These are phyloP conservation scores for Speoplatyrhinus poulsoni DNA, from an alignment of 2,113 vertebrate species.

Conservation along the genomic window DNA sequence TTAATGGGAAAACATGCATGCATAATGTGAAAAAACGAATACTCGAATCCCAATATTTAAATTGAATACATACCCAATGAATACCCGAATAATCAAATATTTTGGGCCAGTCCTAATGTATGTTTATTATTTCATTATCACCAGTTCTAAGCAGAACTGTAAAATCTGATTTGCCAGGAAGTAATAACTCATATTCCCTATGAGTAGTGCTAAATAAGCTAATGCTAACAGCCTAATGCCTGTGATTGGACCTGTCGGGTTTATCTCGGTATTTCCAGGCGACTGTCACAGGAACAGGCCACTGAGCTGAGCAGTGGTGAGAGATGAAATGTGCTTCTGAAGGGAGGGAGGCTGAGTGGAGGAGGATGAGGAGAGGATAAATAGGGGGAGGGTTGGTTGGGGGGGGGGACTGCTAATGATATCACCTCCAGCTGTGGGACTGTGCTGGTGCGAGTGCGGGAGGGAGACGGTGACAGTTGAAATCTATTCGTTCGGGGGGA, in stretches of 20 bases:
- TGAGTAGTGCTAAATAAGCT: no score
- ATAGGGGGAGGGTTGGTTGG: slow-evolving; percentile 28
- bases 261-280: neutral
- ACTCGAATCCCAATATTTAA: no score
- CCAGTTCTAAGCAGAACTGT: neutral
- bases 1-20: no score
- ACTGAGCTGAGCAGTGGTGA: slow-evolving; percentile 25
- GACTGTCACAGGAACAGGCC: slow-evolving; percentile 4
- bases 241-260: no score
- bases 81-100: no score
- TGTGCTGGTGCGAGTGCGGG: slow-evolving; percentile 38
- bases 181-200: neutral
- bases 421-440: slow-evolving; percentile 74
- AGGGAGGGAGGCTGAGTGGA: slow-evolving; percentile 34
- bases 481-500: slow-evolving; percentile 22
- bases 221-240: no score
- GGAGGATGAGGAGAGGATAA: slow-evolving; percentile 43
- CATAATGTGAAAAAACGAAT: no score
- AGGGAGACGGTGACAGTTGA: slow-evolving; percentile 48
- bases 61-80: no score
- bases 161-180: neutral
- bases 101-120: no score
- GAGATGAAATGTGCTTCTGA: slow-evolving; percentile 49
- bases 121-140: neutral
- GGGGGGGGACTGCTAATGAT: slow-evolving; percentile 70